phyloP scores from a whole-genome alignment of 2,888 invertebrate genomes.

The Meteorus colon region DNA sequence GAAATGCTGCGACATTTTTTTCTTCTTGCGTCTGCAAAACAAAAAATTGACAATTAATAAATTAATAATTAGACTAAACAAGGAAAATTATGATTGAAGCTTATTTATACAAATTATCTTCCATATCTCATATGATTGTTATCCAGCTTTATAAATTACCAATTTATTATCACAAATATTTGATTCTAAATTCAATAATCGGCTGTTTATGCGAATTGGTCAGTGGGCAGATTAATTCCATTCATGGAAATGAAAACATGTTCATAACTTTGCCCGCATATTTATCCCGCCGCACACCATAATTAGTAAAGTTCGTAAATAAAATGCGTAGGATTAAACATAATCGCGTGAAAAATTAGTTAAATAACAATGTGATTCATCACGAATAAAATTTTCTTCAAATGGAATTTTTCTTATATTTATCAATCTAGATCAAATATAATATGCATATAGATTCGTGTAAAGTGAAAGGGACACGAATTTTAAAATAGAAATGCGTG shows the following conservation, averaged over 20 bases:
- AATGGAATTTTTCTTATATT: background rate
- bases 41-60: background rate
- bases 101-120: background rate
- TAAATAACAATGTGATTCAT: background rate
- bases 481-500: constrained; percentile 37
- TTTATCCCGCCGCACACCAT: background rate
- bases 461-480: constrained; percentile 6
- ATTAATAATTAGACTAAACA: too few species aligned
- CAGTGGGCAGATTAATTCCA: background rate
- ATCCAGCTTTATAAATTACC: background rate
- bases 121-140: background rate
- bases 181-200: background rate
- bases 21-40: background rate
- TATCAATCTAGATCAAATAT: background rate
- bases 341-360: background rate
- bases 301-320: constrained; percentile 6
- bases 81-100: background rate
- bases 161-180: background rate
- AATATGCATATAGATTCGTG: background rate
- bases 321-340: background rate
- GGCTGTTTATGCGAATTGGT: background rate
- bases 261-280: background rate
- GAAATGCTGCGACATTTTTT: constrained; percentile 77
- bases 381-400: background rate
- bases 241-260: background rate